Evolutionary conservation across 2,797 vertebrate genomes (phyloP), one percentile per base, ranked within the genome.

Genomic region (Gouania willdenowi): DNA sequence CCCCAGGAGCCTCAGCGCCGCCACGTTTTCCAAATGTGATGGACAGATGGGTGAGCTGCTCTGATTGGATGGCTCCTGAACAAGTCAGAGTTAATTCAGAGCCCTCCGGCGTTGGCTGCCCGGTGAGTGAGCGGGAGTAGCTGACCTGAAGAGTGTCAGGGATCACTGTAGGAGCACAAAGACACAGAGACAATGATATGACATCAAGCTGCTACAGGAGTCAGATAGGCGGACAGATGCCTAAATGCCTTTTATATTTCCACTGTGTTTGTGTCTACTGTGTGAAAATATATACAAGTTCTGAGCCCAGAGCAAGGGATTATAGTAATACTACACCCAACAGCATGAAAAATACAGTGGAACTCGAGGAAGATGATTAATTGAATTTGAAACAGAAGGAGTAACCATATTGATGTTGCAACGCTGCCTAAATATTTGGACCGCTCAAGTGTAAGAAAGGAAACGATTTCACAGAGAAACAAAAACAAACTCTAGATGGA

Each of bases 31-130:
- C 88, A 2, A 94, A 96, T 0, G 70, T 87, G 71, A 94, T 69
- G 0, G 93, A 89, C 66, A 95, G 63, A 46, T 94, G 93, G 3
- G 91, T 93, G 82, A 95, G 93, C 62, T 91, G 78, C 43, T 78
- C 48, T 0, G 91, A 92, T n/a, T 77, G 80, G 2, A 91, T 84
- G 13, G 68, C 62, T 0, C 86, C 88, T 0, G 85, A 73, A 37
- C 93, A 95, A 0, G 74, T 85, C 56, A 96, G 81, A 0, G 76
- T 83, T 22, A 96, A 65, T 12, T 90, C 88, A 7, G 89, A 82
- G 1, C 92, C 91, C 66, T 96, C 92, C 0, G 77, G 65, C 13
- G 92, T 56, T 0, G 76, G 77, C 55, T 90, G 81, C 23, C 87
- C 75, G 2, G 73, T 83, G 9, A 90, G 83, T 0, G 82, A 78